These are phyloP conservation scores for Lateolabrax maculatus DNA, from an alignment of 2,797 vertebrate species.

Conservation along the genomic window DNA sequence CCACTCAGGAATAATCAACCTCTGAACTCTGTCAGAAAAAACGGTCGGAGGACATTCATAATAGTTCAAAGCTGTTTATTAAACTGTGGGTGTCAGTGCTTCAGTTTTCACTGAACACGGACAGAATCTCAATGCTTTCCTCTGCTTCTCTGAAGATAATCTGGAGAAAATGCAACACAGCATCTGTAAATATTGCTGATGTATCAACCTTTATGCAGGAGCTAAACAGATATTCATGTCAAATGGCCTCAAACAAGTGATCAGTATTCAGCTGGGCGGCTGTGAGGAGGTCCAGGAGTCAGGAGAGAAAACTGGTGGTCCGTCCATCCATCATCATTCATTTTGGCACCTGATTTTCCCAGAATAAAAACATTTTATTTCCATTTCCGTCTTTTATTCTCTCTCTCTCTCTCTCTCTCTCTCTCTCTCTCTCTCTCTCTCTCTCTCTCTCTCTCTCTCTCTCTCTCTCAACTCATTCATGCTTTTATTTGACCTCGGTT, in stretches of 20 bases:
- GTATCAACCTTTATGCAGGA: conserved; percentile 2
- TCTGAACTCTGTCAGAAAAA: neutral
- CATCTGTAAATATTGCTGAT: conserved; percentile 25
- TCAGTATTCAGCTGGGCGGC: conserved; percentile 25
- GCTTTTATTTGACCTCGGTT: too few species aligned
- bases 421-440: too few species aligned
- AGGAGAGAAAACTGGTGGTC: neutral
- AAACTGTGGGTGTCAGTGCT: neutral
- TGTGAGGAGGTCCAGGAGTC: neutral
- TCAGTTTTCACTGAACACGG: conserved; percentile 6
- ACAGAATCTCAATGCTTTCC: neutral
- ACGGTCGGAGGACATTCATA: neutral
- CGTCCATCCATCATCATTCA: too few species aligned
- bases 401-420: too few species aligned
- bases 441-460: too few species aligned
- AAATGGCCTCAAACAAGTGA: neutral
- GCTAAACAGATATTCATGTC: neutral
- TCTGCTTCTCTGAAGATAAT: conserved; percentile 28
- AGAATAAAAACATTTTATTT: too few species aligned
- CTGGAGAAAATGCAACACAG: conserved; percentile 17
- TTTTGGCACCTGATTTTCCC: too few species aligned
- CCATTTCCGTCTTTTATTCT: too few species aligned
- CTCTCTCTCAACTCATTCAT: too few species aligned
- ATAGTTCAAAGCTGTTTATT: neutral
- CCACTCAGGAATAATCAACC: neutral